phyloP scores from a whole-genome alignment of 2,797 vertebrate genomes.

The Lepidocolaptes lacrymiger region DNA sequence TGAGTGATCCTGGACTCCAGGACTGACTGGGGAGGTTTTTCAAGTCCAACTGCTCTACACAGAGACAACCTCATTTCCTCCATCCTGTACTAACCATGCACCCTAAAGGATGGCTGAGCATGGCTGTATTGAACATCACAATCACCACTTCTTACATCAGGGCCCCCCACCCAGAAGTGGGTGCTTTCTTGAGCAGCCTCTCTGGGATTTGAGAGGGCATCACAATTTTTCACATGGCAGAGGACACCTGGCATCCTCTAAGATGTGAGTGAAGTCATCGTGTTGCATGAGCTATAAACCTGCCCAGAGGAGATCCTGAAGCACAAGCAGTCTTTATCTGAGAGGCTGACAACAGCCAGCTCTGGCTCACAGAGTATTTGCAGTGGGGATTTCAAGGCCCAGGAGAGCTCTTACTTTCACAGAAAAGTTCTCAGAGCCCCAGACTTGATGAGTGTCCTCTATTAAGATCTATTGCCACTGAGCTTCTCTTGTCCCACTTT shows the following conservation, averaged over 20 bases:
- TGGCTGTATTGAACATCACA: background rate
- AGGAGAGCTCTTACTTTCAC: background rate
- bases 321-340: background rate
- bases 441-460: background rate
- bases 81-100: too few species aligned
- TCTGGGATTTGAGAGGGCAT: background rate
- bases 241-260: background rate
- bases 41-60: background rate
- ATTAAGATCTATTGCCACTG: background rate
- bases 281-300: background rate
- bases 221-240: background rate
- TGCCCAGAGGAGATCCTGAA: background rate
- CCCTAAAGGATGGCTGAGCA: accelerated
- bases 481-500: background rate
- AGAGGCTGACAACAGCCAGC: background rate
- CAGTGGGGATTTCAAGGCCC: background rate
- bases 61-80: background rate
- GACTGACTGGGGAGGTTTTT: background rate
- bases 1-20: background rate
- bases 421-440: background rate
- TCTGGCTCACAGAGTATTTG: background rate
- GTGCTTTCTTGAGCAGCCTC: background rate
- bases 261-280: accelerated
- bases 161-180: background rate
- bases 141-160: background rate